Percentiles rank a stretch among this genome's conserved stretches.
phyloP scores from a whole-genome alignment of 2,888 invertebrate species.

The Macaria notata region DNA sequence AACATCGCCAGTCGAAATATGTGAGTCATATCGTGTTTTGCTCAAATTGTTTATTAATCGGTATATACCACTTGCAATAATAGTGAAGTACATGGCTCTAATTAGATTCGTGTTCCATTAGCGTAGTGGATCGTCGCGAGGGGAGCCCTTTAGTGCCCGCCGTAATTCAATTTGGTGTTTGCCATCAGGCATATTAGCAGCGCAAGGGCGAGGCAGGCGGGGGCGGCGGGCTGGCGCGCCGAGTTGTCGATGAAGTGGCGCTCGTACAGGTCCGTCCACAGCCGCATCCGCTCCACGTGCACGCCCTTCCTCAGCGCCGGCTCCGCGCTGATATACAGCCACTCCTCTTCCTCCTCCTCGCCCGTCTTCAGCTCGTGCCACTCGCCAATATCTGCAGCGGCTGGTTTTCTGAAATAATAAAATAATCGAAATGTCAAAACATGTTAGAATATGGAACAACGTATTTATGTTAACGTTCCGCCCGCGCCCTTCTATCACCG shows the following conservation, averaged over 20 bases:
- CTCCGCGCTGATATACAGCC: slow-evolving; percentile 49
- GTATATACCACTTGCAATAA: slow-evolving; percentile 40
- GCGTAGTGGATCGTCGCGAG: slow-evolving; percentile 26
- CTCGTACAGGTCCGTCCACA: slow-evolving; percentile 63
- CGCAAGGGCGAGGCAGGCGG: slow-evolving; percentile 27
- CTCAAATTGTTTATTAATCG: slow-evolving; percentile 33
- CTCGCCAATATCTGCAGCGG: slow-evolving; percentile 33
- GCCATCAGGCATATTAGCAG: slow-evolving; percentile 31
- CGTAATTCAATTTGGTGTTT: slow-evolving; percentile 28
- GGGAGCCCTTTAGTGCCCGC: slow-evolving; percentile 24
- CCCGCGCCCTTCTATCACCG: too few species aligned
- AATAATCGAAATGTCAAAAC: too few species aligned
- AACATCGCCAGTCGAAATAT: slow-evolving; percentile 18
- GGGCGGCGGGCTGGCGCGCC: slow-evolving; percentile 16
- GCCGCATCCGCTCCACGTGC: slow-evolving; percentile 48
- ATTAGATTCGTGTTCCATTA: slow-evolving; percentile 28
- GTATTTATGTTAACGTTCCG: too few species aligned
- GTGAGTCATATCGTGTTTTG: slow-evolving; percentile 24
- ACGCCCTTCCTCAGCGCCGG: slow-evolving; percentile 40
- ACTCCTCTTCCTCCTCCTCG: slow-evolving; percentile 45
- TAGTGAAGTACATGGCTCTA: slow-evolving; percentile 43
- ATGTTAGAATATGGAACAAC: too few species aligned
- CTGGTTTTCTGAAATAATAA: slow-evolving; percentile 50
- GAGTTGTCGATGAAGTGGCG: slow-evolving; percentile 53
- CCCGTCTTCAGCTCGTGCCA: slow-evolving; percentile 47